These are phyloP conservation scores for Aphelocoma coerulescens DNA, from an alignment of 2,113 vertebrate species.

Conservation along the genomic window DNA sequence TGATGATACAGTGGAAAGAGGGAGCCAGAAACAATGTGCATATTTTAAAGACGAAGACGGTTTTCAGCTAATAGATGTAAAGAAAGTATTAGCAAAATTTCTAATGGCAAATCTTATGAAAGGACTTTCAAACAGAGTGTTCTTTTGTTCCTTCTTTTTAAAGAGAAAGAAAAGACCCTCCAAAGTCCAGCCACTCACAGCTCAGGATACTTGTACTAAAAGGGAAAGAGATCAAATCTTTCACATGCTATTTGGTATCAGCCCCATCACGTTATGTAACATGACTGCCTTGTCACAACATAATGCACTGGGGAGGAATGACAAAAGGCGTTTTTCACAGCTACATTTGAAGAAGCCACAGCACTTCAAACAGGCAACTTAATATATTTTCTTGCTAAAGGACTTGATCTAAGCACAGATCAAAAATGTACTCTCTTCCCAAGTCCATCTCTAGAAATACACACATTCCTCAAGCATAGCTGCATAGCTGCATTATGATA, in stretches of 20 bases:
- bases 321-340: slow-evolving; percentile 51
- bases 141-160: not conserved
- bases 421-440: not conserved
- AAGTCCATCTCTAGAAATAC: not conserved
- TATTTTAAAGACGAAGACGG: not conserved
- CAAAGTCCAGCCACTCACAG: not conserved
- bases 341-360: slow-evolving; percentile 10
- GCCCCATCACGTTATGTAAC: slow-evolving; percentile 26
- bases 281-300: slow-evolving; percentile 45
- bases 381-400: slow-evolving; percentile 6
- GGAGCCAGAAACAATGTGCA: not conserved
- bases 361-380: not conserved
- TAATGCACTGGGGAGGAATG: slow-evolving; percentile 31
- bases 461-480: not conserved
- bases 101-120: not conserved
- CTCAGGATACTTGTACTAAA: not conserved
- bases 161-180: not conserved
- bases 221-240: slow-evolving; percentile 21
- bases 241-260: slow-evolving; percentile 42
- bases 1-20: not conserved
- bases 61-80: not conserved
- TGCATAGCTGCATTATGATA: fast-evolving
- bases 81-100: not conserved
- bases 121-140: not conserved
- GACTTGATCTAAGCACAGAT: not conserved